A percentile compares a stretch with the other conserved stretches of the same genome.
These are phyloP conservation scores for Callitettix versicolor DNA, from an alignment of 1,140 invertebrate species.

Conservation along the genomic window DNA sequence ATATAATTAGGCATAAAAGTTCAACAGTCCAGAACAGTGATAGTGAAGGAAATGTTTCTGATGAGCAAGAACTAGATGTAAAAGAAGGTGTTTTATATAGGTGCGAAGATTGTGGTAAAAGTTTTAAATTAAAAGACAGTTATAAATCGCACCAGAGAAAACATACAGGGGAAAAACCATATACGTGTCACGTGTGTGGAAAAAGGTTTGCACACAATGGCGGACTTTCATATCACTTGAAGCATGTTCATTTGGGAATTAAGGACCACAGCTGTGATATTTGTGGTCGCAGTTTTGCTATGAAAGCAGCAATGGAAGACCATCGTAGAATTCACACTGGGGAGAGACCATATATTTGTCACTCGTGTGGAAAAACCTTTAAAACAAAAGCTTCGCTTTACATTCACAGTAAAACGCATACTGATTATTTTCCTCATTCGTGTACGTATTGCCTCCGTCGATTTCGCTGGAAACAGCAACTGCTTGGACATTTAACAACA, in stretches of 20 bases:
- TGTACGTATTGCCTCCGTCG: slow-evolving; percentile 48
- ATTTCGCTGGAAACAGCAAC: slow-evolving; percentile 46
- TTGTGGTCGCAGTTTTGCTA: slow-evolving; percentile 39
- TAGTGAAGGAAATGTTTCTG: background rate
- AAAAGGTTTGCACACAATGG: slow-evolving; percentile 32
- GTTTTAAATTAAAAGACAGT: slow-evolving; percentile 13
- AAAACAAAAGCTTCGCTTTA: slow-evolving; percentile 43
- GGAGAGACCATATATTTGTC: slow-evolving; percentile 47
- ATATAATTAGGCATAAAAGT: background rate
- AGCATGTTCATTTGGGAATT: slow-evolving; percentile 29
- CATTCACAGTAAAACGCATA: slow-evolving; percentile 43
- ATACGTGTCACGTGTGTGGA: slow-evolving; percentile 37
- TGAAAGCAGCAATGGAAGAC: slow-evolving; percentile 36
- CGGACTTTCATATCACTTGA: slow-evolving; percentile 13
- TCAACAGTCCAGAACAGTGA: slow-evolving; percentile 1
- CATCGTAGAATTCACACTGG: slow-evolving; percentile 48
- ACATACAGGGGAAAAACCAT: slow-evolving; percentile 42
- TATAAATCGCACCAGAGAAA: slow-evolving; percentile 20
- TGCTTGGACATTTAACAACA: slow-evolving; percentile 43
- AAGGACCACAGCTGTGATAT: slow-evolving; percentile 43
- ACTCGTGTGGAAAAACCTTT: slow-evolving; percentile 45
- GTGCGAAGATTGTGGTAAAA: slow-evolving; percentile 16
- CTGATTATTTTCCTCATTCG: slow-evolving; percentile 50
- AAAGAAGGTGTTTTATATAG: slow-evolving; percentile 13
- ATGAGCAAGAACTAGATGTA: slow-evolving; percentile 4